Conservation (phyloP, 2,797 vertebrate genomes). For the Schizopygopsis pylzovi region DNA sequence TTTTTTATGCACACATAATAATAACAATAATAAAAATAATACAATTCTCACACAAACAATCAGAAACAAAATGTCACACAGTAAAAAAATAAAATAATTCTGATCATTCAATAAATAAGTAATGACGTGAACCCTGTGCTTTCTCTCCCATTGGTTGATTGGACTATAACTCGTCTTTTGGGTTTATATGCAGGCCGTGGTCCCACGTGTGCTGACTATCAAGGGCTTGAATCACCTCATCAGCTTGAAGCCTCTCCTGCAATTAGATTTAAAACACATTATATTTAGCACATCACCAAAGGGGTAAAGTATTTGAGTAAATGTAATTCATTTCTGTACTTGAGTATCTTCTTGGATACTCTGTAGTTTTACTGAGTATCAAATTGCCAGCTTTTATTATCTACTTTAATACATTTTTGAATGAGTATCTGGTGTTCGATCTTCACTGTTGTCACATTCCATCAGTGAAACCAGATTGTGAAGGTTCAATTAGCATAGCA, state of each 20-base stretch:
- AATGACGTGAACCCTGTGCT: constrained; percentile 43
- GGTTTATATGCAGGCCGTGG: constrained; percentile 85
- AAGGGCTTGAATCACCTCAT: constrained; percentile 89
- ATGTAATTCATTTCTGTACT: too few species aligned
- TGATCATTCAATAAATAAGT: constrained; percentile 95
- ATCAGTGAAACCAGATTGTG: neutral
- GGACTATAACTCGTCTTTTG: constrained; percentile 91
- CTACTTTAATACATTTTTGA: too few species aligned
- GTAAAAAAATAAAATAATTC: constrained; percentile 96
- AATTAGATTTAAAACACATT: neutral
- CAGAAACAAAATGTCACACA: constrained; percentile 60
- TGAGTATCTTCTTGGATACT: too few species aligned
- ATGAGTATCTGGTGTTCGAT: neutral
- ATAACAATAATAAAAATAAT: constrained; percentile 4
- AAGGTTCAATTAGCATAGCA: neutral
- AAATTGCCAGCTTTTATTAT: too few species aligned
- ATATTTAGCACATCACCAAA: neutral
- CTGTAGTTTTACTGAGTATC: too few species aligned
- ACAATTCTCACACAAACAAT: constrained; percentile 46
- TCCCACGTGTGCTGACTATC: constrained; percentile 78
- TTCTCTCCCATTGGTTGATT: constrained; percentile 50
- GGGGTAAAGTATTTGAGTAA: too few species aligned
- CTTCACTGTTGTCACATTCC: neutral
- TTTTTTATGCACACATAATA: neutral
- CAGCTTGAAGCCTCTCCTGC: constrained; percentile 93